Base-by-base conservation (phyloP, 2,113 vertebrate genomes). In the Thryonomys swinderianus region DNA sequence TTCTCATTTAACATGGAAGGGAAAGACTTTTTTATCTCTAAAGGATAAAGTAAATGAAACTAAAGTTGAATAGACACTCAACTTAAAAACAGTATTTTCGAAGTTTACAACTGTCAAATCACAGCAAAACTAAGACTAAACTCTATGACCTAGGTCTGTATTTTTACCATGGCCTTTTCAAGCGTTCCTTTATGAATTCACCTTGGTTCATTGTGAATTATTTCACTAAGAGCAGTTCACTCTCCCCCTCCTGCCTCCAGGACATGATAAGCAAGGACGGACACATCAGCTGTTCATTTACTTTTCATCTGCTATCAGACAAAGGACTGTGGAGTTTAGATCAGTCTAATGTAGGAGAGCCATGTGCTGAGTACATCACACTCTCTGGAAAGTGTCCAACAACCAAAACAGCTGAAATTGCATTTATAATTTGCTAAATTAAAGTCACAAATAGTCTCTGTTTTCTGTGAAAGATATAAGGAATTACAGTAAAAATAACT, bases 351-450 rank as follows among this genome's bases (percentile, higher is more conserved):
- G 84, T n/a, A 78, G 23, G 7, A 32, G 21, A 86, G 67, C 85
- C 51, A 55, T 53, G 17, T 69, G 40, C 81, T 82, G 81, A 53
- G 20, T 67, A 84, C 73, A 83, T 34, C 69, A 51, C 90, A 80
- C 87, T 93, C 17, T 82, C 53, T 53, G 12, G 42, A 84, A 42
- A 90, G 20, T 88, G 34, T 71, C 64, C 92, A 93, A 73, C 7
- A 86, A 91, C 86, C 25, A 85, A 69, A 18, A 88, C 51, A 93
- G 78, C 61, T 84, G 62, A 92, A 94, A 83, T 64, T 64, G 12
- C 25, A 90, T 69, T 91, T 78, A 82, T 7, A 92, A 79, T 92
- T 90, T 95, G 53, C 45, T 85, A 64, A 92, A 87, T 0, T 76
- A 42, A 85, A 95, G 57, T 73, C 16, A 92, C 85, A 94, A 92